These are phyloP conservation scores for Dryoscopus gambensis DNA, from an alignment of 2,113 vertebrate genomes.

Conservation along the genomic window DNA sequence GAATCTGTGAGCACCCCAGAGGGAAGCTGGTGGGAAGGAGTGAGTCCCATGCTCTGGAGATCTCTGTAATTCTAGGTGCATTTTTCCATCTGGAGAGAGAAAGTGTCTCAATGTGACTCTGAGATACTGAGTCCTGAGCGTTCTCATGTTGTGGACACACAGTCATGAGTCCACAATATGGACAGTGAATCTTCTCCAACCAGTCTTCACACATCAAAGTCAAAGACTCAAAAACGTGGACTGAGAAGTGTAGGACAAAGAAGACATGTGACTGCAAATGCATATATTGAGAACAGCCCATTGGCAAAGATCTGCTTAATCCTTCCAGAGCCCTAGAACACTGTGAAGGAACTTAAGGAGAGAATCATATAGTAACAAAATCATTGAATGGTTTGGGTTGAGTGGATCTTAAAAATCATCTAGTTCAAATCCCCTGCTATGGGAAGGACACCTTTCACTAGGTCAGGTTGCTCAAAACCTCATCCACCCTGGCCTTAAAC, in stretches of 20 bases:
- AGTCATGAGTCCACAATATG: no score
- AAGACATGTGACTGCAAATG: background rate
- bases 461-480: background rate
- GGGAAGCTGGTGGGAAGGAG: background rate
- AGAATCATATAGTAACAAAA: background rate
- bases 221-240: background rate
- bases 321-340: background rate
- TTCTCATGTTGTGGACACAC: rapidly evolving
- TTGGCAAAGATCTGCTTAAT: background rate
- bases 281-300: background rate
- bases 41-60: background rate
- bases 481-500: background rate
- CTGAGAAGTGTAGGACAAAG: background rate
- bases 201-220: background rate
- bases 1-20: background rate
- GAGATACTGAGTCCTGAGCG: background rate
- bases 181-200: background rate
- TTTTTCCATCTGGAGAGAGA: background rate
- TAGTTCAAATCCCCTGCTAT: background rate
- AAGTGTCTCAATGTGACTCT: background rate
- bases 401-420: background rate
- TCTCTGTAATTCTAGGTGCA: background rate
- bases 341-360: background rate
- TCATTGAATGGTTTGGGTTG: background rate
- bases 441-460: background rate